Percentiles rank a stretch among this genome's conserved stretches.
These are phyloP conservation scores for Schizopygopsis pylzovi DNA, from an alignment of 2,797 vertebrate species.

Conservation along the genomic window DNA sequence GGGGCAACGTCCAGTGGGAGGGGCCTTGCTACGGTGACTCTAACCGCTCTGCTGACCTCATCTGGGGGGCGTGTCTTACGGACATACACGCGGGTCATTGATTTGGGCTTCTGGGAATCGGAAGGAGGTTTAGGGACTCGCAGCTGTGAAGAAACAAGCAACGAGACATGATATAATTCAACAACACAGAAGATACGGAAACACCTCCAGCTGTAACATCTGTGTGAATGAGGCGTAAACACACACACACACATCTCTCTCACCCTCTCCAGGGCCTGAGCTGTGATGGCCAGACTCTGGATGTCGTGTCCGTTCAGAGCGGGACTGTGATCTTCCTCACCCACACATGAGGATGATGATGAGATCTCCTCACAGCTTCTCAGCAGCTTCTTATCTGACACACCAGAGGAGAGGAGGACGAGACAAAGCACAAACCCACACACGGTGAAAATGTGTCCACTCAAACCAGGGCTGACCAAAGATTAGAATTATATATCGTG, in stretches of 20 bases:
- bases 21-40: constrained; percentile 67
- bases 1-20: constrained; percentile 46
- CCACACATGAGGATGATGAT: constrained; percentile 36
- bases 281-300: constrained; percentile 73
- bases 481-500: neutral
- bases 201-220: neutral
- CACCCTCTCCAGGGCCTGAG: constrained; percentile 79
- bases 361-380: constrained; percentile 61
- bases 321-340: constrained; percentile 65
- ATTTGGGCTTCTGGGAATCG: constrained; percentile 61
- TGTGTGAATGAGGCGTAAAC: too few species aligned
- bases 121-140: constrained; percentile 66
- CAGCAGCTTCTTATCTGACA: constrained; percentile 75
- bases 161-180: neutral
- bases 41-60: constrained; percentile 52
- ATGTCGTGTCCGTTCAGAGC: constrained; percentile 74
- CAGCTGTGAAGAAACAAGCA: constrained; percentile 67
- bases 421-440: neutral
- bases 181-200: neutral
- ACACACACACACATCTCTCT: neutral
- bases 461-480: neutral
- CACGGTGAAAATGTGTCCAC: neutral
- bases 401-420: constrained; percentile 18
- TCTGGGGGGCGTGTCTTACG: constrained; percentile 70
- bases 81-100: constrained; percentile 67